Conservation (phyloP, 2,797 vertebrate species). For the Myioborus melanocephalus region DNA sequence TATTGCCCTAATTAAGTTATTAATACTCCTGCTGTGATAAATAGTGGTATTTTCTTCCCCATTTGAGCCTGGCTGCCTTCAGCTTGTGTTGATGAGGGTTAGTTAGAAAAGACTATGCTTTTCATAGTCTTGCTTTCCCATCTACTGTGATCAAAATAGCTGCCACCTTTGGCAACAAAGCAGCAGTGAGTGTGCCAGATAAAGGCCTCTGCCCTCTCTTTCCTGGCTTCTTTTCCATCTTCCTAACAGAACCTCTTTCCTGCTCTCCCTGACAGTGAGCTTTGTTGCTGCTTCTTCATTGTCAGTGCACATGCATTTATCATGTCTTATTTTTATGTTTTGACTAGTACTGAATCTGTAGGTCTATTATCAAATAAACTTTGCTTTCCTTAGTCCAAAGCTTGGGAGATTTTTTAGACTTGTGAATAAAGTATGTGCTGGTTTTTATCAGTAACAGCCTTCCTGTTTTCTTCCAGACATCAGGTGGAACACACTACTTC, state of each 20-base stretch:
- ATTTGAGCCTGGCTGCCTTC: background rate
- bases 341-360: background rate
- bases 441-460: background rate
- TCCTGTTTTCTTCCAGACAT: background rate
- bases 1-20: background rate
- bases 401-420: background rate
- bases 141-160: background rate
- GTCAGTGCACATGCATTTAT: background rate
- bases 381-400: background rate
- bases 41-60: background rate
- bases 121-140: background rate
- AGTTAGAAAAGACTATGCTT: too few relatives aligned
- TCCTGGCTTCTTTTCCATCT: background rate
- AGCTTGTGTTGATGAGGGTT: background rate
- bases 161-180: background rate
- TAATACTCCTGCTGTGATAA: background rate
- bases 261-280: background rate
- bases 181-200: background rate
- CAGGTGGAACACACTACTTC: background rate
- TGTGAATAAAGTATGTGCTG: background rate
- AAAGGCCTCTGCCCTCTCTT: background rate
- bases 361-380: background rate
- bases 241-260: background rate
- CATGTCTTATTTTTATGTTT: background rate
- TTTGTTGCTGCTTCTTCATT: background rate